Conservation (phyloP, 2,888 invertebrate genomes). For the Pandemis corylana region DNA sequence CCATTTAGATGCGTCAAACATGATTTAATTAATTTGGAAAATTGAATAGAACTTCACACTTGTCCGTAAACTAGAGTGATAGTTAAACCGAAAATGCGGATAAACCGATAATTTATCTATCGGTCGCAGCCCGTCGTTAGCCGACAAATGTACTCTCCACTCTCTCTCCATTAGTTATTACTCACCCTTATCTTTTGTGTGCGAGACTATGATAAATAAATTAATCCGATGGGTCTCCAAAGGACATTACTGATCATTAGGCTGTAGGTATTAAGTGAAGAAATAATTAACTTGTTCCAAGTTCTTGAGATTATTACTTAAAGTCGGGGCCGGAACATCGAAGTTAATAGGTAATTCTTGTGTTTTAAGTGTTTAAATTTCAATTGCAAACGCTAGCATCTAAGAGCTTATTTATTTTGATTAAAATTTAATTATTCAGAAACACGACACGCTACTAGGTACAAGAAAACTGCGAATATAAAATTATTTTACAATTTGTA, state of each 20-base stretch:
- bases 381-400: background rate
- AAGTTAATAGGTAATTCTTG: no score
- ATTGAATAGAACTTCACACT: background rate
- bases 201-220: constrained; percentile 38
- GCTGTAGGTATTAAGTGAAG: background rate
- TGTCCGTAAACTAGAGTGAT: constrained; percentile 3
- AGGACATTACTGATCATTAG: constrained; percentile 26
- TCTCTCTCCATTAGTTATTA: constrained; percentile 29
- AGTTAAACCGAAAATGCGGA: constrained; percentile 22
- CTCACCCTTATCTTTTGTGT: constrained; percentile 33
- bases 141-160: constrained; percentile 28
- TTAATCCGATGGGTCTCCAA: constrained; percentile 22
- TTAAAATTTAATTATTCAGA: no score
- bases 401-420: background rate
- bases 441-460: background rate
- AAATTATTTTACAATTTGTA: background rate
- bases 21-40: background rate
- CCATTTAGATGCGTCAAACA: background rate
- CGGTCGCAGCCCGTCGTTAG: constrained; percentile 36
- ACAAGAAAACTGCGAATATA: background rate
- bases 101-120: constrained; percentile 30
- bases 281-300: background rate
- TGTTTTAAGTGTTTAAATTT: no score
- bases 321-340: background rate
- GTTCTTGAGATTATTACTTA: background rate